These are phyloP conservation scores for Cheumatopsyche charites DNA, from an alignment of 1,140 invertebrate species.

Conservation along the genomic window DNA sequence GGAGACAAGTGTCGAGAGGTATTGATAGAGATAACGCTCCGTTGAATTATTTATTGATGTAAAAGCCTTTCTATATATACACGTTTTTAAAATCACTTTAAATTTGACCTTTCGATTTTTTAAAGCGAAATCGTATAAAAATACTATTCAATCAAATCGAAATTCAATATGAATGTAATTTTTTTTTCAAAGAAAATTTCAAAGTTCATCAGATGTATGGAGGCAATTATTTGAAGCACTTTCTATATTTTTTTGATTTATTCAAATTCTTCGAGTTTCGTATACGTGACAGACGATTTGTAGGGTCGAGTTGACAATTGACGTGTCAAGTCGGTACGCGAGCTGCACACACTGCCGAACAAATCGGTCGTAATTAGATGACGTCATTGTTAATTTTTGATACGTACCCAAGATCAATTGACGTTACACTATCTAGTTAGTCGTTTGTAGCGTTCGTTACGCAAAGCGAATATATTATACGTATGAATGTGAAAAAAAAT, in stretches of 20 bases:
- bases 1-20: too few species aligned
- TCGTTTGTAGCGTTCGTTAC: not conserved
- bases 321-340: slow-evolving; percentile 11
- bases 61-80: too few species aligned
- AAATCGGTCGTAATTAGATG: slow-evolving; percentile 37
- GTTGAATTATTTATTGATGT: too few species aligned
- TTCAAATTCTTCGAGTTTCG: not conserved
- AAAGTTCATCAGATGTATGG: too few species aligned
- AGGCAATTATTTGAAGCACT: not conserved
- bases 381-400: slow-evolving; percentile 38
- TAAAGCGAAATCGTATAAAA: too few species aligned
- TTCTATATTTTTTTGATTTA: not conserved
- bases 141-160: too few species aligned
- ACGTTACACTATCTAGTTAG: slow-evolving; percentile 11
- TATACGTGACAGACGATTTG: not conserved
- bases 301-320: slow-evolving; percentile 22
- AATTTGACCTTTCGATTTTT: too few species aligned
- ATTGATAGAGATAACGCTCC: too few species aligned
- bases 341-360: slow-evolving; percentile 17
- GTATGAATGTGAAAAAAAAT: not conserved
- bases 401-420: slow-evolving; percentile 38
- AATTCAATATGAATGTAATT: too few species aligned
- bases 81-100: too few species aligned
- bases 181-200: too few species aligned
- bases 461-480: not conserved